Evolutionary conservation across 2,113 vertebrate genomes (phyloP), one percentile per base, ranked within the genome.

Genomic region (Nyctibius bracteatus): DNA sequence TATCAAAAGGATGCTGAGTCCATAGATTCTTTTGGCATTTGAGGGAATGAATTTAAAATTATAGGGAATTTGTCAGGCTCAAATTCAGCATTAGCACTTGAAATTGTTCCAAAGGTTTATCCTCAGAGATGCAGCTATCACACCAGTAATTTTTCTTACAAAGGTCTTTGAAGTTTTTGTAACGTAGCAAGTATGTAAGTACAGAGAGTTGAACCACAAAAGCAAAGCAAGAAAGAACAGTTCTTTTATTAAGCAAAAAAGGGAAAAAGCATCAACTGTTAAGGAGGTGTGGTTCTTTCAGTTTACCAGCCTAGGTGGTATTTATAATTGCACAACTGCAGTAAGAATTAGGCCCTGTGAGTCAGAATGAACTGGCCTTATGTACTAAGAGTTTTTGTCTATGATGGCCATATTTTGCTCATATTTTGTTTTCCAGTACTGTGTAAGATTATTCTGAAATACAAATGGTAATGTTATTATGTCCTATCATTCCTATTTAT

Each of bases 151-250:
- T 86, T 96, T 94, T 93, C 87, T 88, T 91, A 57, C 51, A 94
- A 83, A 95, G 33, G 61, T 91, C 71, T 97, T 95, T 82, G 73
- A 91, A 75, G 52, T 85, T 93, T 90, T 80, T 23, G 23, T 96
- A 81, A 72, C 44, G 35, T 78, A 88, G 49, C 54, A 96, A 91
- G 78, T 65, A 55, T 14, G 24, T 55, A 94, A 78, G 75, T 73
- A 92, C 72, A 92, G 88, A 96, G 93, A 85, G 62, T 20, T 95
- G 67, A 75, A 57, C 22, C 73, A 85, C 66, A 95, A 89, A 96
- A 93, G 83, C 39, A 92, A 91, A 95, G 39, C 58, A 66, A 47
- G 62, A 81, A 96, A 77, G 59, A 86, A 23, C 18, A 73, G 39
- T 77, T 81, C 52, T 92, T 95, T 91, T 87, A 62, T 72, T 68